These are phyloP conservation scores for Puffinus mauretanicus DNA, from an alignment of 2,113 vertebrate species.

Conservation along the genomic window DNA sequence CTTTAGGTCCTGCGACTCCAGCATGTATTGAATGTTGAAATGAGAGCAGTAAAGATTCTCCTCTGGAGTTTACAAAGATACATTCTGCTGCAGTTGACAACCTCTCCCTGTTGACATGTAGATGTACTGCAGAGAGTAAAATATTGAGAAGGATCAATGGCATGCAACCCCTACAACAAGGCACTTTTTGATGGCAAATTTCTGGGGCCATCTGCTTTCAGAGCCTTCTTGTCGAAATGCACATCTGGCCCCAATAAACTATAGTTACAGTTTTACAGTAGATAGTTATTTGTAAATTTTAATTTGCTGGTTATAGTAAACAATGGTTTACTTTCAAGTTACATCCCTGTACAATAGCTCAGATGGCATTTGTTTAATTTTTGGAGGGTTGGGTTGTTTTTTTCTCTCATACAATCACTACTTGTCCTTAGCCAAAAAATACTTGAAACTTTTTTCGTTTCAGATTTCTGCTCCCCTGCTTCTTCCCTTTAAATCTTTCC, in stretches of 20 bases:
- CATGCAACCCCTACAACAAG: neutral
- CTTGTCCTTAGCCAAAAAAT: neutral
- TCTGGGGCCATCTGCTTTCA: neutral
- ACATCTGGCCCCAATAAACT: neutral
- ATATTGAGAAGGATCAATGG: neutral
- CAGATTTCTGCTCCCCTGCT: neutral
- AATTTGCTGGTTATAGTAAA: neutral
- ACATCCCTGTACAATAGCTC: neutral
- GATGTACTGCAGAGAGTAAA: neutral
- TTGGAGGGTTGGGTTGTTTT: neutral
- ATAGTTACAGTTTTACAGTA: neutral
- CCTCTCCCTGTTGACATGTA: neutral
- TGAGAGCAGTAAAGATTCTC: neutral
- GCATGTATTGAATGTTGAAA: neutral
- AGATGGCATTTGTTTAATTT: neutral
- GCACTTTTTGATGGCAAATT: neutral
- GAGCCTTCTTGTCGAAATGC: neutral
- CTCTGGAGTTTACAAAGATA: neutral
- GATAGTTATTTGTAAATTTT: neutral
- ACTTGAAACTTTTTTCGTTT: neutral
- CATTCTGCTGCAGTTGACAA: neutral
- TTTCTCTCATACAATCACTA: neutral
- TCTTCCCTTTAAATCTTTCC: neutral
- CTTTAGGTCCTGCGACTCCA: neutral
- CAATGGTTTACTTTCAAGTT: neutral